These are phyloP conservation scores for Perdita meconis DNA, from an alignment of 2,888 invertebrate species.

Conservation along the genomic window DNA sequence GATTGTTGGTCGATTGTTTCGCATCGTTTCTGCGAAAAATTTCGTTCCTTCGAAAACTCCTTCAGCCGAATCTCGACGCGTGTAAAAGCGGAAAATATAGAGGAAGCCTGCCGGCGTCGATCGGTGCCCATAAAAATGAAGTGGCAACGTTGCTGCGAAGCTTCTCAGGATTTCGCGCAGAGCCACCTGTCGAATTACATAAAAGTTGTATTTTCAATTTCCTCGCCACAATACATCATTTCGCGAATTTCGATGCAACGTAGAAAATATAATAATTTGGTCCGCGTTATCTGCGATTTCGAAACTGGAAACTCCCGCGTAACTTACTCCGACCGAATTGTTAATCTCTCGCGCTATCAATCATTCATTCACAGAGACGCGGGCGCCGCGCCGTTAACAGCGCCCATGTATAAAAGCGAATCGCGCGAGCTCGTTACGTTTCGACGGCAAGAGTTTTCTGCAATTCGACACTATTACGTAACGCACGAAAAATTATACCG, in stretches of 20 bases:
- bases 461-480: slow-evolving; percentile 23
- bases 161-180: not conserved
- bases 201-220: slow-evolving; percentile 60
- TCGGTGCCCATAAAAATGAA: no score
- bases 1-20: slow-evolving; percentile 11
- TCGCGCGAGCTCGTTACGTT: not conserved
- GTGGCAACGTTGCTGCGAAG: not conserved
- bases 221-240: slow-evolving; percentile 39
- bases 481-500: not conserved
- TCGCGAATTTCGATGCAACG: slow-evolving; percentile 37
- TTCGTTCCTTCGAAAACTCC: not conserved
- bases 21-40: not conserved
- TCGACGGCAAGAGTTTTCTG: not conserved
- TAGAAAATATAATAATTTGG: slow-evolving; percentile 43
- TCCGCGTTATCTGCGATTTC: slow-evolving; percentile 4
- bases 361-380: slow-evolving; percentile 16
- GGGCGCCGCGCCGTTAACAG: slow-evolving; percentile 6
- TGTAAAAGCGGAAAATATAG: no score
- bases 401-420: slow-evolving; percentile 5
- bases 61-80: no score
- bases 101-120: no score
- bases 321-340: not conserved
- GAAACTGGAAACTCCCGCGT: slow-evolving; percentile 17
- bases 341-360: slow-evolving; percentile 22
- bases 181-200: slow-evolving; percentile 40